Evolutionary conservation across 2,113 vertebrate species (phyloP).

Genomic region (Abramis brama): DNA sequence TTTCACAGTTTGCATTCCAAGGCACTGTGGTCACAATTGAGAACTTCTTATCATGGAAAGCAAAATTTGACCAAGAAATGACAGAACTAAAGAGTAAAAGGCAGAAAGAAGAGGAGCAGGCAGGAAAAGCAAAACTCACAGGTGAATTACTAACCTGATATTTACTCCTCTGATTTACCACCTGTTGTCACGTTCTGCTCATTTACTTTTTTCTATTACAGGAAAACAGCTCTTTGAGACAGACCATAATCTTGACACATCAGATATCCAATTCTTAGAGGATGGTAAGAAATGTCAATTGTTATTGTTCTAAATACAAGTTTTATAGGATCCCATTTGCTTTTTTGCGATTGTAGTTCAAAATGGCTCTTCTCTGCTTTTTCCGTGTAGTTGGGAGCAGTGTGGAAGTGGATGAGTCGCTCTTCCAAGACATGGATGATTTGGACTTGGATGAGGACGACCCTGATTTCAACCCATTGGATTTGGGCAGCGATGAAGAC

Average conservation of each 20-base stretch:
- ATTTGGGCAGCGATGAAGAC: conserved; percentile 87
- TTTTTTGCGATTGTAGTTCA: background rate
- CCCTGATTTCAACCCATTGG: conserved; percentile 89
- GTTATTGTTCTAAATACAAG: background rate
- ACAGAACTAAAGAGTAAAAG: conserved; percentile 86
- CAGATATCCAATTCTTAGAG: conserved; percentile 97
- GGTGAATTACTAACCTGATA: conserved; percentile 73
- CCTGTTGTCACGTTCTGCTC: background rate
- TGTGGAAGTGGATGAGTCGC: conserved; percentile 95
- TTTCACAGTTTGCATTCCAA: conserved; percentile 82
- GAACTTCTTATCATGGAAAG: conserved; percentile 95
- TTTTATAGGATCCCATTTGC: background rate
- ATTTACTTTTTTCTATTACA: conserved; percentile 62
- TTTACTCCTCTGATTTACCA: background rate
- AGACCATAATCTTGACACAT: conserved; percentile 98
- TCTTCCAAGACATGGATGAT: conserved; percentile 98
- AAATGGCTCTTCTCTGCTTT: conserved; percentile 4
- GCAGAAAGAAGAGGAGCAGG: conserved; percentile 93
- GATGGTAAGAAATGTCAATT: conserved; percentile 78
- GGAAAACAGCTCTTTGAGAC: conserved; percentile 97
- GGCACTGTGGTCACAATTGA: conserved; percentile 97
- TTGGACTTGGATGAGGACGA: conserved; percentile 93
- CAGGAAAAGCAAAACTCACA: conserved; percentile 89
- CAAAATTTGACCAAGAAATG: conserved; percentile 89
- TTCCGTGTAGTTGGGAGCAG: conserved; percentile 85